Conservation (phyloP, 2,797 vertebrate species). For the Lepus oiostolus region DNA sequence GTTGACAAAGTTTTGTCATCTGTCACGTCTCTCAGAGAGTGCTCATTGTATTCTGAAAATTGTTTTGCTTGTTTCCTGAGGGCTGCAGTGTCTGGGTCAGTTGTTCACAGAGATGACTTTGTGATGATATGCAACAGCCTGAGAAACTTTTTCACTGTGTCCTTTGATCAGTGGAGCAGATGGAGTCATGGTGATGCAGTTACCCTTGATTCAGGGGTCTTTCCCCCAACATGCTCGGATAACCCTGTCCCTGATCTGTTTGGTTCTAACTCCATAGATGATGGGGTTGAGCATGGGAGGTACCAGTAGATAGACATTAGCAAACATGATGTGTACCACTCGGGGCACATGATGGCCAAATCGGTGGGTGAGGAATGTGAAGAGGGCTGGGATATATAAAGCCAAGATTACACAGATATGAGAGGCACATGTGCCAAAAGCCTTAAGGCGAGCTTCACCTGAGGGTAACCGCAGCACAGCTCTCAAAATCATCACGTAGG, state of each 20-base stretch:
- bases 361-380: too few relatives aligned
- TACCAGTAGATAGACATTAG: slow-evolving; percentile 22
- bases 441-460: too few relatives aligned
- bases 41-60: not conserved
- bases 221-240: too few relatives aligned
- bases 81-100: not conserved
- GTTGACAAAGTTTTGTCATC: not conserved
- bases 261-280: too few relatives aligned
- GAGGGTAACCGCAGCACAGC: too few relatives aligned
- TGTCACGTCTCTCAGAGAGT: not conserved
- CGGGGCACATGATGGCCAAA: not conserved
- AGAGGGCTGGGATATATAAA: too few relatives aligned
- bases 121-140: not conserved
- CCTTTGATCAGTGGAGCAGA: too few relatives aligned
- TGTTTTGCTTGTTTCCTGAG: not conserved
- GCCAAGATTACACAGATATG: too few relatives aligned
- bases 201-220: too few relatives aligned
- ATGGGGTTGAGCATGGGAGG: slow-evolving; percentile 64
- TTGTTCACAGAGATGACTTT: not conserved
- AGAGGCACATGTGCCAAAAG: too few relatives aligned
- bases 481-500: too few relatives aligned
- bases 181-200: accelerated
- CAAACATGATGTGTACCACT: not conserved
- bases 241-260: too few relatives aligned
- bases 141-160: not conserved